Evolutionary conservation across 2,797 vertebrate species (phyloP).

Genomic region (Ptychadena robeensis): DNA sequence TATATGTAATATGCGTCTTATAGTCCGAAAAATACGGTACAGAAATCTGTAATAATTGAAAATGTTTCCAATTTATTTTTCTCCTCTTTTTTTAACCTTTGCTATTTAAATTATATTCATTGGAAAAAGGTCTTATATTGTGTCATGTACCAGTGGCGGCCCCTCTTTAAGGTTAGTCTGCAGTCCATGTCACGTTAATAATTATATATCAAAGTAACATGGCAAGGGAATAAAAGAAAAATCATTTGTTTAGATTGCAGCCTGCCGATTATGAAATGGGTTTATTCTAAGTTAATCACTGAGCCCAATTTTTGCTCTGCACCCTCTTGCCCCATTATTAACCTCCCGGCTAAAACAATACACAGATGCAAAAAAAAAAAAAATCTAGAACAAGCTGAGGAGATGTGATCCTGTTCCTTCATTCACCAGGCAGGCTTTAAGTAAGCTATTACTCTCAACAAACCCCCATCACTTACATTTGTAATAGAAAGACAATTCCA

Average conservation of each 20-base stretch:
- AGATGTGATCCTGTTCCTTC: slow-evolving; percentile 38
- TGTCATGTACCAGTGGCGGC: not conserved
- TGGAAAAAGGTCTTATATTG: not conserved
- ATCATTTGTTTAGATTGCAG: slow-evolving; percentile 14
- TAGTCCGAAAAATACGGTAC: too few relatives aligned
- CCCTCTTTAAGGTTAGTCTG: slow-evolving; percentile 1
- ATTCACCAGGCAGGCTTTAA: slow-evolving; percentile 46
- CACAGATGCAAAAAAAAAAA: not conserved
- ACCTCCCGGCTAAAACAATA: slow-evolving; percentile 47
- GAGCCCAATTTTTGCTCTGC: slow-evolving; percentile 27
- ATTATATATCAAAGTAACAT: slow-evolving; percentile 26
- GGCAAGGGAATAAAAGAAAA: not conserved
- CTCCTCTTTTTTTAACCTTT: not conserved
- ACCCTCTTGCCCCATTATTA: slow-evolving; percentile 34
- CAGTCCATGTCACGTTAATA: slow-evolving; percentile 29
- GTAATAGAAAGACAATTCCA: slow-evolving; percentile 70
- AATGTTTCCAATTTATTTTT: too few relatives aligned
- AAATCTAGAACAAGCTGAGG: not conserved
- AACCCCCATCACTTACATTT: slow-evolving; percentile 51
- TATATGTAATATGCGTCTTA: too few relatives aligned
- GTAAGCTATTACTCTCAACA: slow-evolving; percentile 43
- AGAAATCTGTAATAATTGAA: too few relatives aligned
- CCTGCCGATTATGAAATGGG: slow-evolving; percentile 24
- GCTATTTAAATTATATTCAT: not conserved
- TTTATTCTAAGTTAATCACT: slow-evolving; percentile 31